These are phyloP conservation scores for Drosophila novamexicana DNA, from an alignment of 1,140 invertebrate species.

Conservation along the genomic window DNA sequence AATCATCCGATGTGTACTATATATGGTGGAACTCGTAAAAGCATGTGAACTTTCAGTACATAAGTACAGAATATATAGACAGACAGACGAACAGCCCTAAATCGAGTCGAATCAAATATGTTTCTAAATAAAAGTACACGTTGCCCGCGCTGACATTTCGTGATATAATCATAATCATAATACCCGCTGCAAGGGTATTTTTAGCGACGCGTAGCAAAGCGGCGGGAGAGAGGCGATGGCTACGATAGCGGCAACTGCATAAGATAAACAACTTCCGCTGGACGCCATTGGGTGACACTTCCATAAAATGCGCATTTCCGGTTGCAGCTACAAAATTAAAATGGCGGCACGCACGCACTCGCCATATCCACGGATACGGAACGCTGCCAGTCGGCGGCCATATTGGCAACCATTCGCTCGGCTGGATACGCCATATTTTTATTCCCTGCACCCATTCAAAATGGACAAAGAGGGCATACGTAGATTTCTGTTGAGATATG, in stretches of 20 bases:
- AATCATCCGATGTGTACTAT: no score
- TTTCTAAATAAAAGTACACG: not conserved
- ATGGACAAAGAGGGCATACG: not conserved
- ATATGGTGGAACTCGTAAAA: no score
- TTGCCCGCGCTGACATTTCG: not conserved
- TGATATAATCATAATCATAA: constrained; percentile 6
- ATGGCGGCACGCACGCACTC: constrained; percentile 38
- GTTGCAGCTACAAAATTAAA: constrained; percentile 41
- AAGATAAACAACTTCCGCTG: constrained; percentile 62
- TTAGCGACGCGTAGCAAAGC: no score
- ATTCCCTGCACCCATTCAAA: not conserved
- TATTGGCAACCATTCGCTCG: constrained; percentile 37
- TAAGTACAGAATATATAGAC: no score
- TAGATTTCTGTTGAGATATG: not conserved
- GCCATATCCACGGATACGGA: constrained; percentile 26
- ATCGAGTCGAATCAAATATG: no score
- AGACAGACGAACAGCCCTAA: no score
- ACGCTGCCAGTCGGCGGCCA: constrained; percentile 33
- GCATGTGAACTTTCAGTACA: no score
- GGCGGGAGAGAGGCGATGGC: no score
- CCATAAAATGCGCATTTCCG: constrained; percentile 65
- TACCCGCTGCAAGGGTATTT: constrained; percentile 2
- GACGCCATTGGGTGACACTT: constrained; percentile 53
- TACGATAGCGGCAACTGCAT: constrained; percentile 14
- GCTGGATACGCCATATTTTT: not conserved